Percentiles rank a stretch among this genome's conserved stretches.
Conservation (phyloP, 2,797 vertebrate species). For the Syngnathus acus region DNA sequence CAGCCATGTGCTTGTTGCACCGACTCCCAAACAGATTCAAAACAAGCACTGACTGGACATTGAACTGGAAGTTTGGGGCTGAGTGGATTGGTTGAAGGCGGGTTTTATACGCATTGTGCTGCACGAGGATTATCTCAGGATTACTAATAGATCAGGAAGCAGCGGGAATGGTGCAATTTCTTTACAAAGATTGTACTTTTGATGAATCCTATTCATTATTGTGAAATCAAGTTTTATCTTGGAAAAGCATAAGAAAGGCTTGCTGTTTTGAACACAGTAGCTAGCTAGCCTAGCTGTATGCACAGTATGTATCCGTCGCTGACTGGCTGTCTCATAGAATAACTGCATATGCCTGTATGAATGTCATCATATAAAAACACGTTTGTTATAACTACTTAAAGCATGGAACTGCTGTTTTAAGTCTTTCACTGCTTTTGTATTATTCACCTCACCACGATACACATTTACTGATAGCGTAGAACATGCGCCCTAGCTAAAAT, state of each 20-base stretch:
- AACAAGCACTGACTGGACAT: conserved; percentile 42
- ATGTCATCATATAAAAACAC: no score
- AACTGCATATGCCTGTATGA: no score
- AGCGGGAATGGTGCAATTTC: conserved; percentile 14
- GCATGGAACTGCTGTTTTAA: no score
- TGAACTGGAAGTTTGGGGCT: conserved; percentile 2
- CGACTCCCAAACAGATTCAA: conserved; percentile 43
- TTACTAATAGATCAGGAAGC: conserved; percentile 26
- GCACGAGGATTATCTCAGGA: conserved; percentile 28
- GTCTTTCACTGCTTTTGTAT: no score
- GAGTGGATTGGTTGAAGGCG: conserved; percentile 1
- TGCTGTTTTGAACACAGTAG: not conserved
- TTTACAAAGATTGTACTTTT: conserved; percentile 4
- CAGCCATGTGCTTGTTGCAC: conserved; percentile 63
- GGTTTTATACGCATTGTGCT: conserved; percentile 17
- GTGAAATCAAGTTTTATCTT: not conserved
- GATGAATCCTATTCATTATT: not conserved
- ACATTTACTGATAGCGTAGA: no score
- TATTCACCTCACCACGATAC: no score
- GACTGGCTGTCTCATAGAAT: no score
- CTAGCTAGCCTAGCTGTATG: no score
- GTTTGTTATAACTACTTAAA: no score
- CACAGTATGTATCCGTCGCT: no score
- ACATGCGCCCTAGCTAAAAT: no score
- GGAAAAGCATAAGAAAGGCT: not conserved